Base-by-base conservation (phyloP, 2,113 vertebrate species). In the Apodemus sylvaticus region DNA sequence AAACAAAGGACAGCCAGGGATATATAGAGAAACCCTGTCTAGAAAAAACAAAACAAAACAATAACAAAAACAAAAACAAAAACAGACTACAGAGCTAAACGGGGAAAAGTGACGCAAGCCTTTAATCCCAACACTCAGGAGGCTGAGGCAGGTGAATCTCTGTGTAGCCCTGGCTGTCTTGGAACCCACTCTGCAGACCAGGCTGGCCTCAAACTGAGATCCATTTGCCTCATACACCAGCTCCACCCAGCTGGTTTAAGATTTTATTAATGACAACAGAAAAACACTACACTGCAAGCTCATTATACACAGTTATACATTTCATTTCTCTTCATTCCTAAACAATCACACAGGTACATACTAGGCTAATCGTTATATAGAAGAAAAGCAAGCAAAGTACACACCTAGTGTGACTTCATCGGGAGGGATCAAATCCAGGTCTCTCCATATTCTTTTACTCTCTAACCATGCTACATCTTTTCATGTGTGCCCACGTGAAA, bases 361-460 rank as follows among this genome's bases (percentile, higher is more conserved):
- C 64, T 58, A 86, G 95, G 64, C 3, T 34, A n/a, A 31, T n/a
- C 93, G 93, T 81, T 94, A 79, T 26, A 62, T 7, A 39, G 24
- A 26, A 62, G 77, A 78, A 82, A 74, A 76, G 6, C 89, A 86
- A 87, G 76, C 60, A 45, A 93, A 86, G 7, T 6, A 85, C 22
- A 96, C 6, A 48, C 42, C 36, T 66, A 74, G 0, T 60, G 11
- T 48, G 8, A 66, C 83, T 85, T 95, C 42, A 94, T 48, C 39
- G 62, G 13, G 9, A 95, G 53, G 12, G 94, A 53, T 82, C n/a
- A 91, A 90, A 97, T 11, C 7, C 5, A 86, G 34, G 42, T 85
- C 36, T 93, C 66, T 73, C 45, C 17, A 95, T 77, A 83, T 90
- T 96, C 42, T 93, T 95, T 81, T 45, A 87, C 58, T 77, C 62